Conservation (phyloP, 2,113 vertebrate species). For the Chroicocephalus ridibundus region DNA sequence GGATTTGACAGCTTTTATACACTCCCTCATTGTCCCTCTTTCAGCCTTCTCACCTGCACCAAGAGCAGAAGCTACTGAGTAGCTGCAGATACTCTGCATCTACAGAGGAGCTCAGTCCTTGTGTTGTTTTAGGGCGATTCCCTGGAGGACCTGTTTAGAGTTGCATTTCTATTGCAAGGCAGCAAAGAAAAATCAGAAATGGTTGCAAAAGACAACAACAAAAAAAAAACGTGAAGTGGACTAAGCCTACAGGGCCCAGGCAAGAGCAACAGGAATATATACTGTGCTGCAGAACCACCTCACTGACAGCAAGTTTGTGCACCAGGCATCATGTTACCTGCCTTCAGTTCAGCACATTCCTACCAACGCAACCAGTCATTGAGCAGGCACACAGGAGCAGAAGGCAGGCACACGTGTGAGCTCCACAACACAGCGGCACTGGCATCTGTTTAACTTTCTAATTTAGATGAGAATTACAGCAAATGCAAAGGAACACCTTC, state of each 20-base stretch:
- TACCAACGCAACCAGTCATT: background rate
- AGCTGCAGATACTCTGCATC: background rate
- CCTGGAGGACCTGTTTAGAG: background rate
- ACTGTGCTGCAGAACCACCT: background rate
- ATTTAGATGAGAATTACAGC: background rate
- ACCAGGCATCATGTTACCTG: background rate
- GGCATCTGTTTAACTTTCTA: background rate
- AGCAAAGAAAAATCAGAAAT: background rate
- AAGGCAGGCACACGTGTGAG: background rate
- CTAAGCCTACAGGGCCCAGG: background rate
- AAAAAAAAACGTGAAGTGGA: background rate
- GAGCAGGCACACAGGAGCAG: background rate
- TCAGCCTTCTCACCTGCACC: background rate
- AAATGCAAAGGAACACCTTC: background rate
- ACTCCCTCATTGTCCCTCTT: background rate
- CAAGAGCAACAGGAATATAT: rapidly evolving
- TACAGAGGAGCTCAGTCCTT: background rate
- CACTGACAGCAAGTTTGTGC: background rate
- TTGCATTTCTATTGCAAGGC: background rate
- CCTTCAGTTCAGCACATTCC: background rate
- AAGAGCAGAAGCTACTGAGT: background rate
- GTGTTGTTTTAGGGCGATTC: background rate
- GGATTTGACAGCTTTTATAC: background rate
- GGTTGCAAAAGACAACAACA: background rate
- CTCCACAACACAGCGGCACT: background rate